Evolutionary conservation across 2,797 vertebrate genomes (phyloP).

Genomic region (Brachymystax lenok): DNA sequence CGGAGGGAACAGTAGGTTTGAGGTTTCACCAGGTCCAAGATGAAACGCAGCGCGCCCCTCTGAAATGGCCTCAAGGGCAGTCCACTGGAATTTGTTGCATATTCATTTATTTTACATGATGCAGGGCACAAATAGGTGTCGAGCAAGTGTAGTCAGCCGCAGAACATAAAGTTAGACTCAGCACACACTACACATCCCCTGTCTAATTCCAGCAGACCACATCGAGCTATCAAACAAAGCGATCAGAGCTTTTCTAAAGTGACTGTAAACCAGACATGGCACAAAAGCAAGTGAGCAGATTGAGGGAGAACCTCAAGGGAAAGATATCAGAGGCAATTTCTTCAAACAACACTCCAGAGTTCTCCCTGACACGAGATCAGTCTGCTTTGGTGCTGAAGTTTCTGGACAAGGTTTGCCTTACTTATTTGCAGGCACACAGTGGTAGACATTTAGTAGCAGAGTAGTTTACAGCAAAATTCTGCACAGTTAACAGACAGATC

Average conservation of each 20-base stretch:
- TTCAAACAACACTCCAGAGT: constrained; percentile 12
- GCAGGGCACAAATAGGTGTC: constrained; percentile 30
- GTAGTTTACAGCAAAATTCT: constrained; percentile 42
- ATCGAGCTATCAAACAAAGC: constrained; percentile 19
- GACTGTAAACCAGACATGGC: constrained; percentile 38
- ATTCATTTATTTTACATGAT: constrained; percentile 16
- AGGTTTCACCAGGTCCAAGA: constrained; percentile 18
- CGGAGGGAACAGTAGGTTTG: neutral
- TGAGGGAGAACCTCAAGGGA: neutral
- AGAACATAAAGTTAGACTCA: constrained; percentile 8
- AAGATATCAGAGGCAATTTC: constrained; percentile 23
- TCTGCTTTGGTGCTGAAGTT: constrained; percentile 29
- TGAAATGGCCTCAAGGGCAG: constrained; percentile 11
- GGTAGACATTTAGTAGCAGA: constrained; percentile 30
- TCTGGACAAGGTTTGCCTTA: constrained; percentile 30
- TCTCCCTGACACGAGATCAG: constrained; percentile 27
- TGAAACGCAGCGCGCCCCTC: constrained; percentile 30
- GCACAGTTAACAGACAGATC: constrained; percentile 25
- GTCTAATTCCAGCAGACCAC: constrained; percentile 26
- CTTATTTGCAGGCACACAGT: constrained; percentile 50
- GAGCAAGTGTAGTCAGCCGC: constrained; percentile 19
- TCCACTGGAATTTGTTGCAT: constrained; percentile 17
- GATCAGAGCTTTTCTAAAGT: constrained; percentile 24
- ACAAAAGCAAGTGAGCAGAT: constrained; percentile 28
- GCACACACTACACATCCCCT: constrained; percentile 8